Conservation (phyloP, 2,113 vertebrate species). For the Empidonax traillii region DNA sequence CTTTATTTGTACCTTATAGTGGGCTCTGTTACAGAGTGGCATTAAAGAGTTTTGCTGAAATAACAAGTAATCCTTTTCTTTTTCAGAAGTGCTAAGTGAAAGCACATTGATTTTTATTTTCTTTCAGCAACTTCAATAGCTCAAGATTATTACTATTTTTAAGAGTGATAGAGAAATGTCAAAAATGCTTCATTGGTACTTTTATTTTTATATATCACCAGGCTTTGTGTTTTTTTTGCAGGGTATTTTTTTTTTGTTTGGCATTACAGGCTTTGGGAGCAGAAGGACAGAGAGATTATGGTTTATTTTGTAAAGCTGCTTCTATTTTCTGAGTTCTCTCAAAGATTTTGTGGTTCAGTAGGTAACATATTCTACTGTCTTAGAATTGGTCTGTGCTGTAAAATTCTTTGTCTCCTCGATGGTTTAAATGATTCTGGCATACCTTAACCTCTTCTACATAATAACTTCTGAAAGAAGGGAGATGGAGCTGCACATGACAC, state of each 20-base stretch:
- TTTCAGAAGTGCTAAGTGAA: conserved; percentile 24
- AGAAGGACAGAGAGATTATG: not conserved
- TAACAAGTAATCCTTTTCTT: conserved; percentile 28
- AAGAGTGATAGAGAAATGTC: conserved; percentile 60
- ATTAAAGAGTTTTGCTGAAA: conserved; percentile 43
- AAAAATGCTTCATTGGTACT: conserved; percentile 29
- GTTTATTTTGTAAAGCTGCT: not conserved
- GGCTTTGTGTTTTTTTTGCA: not conserved
- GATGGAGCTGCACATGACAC: fast-evolving
- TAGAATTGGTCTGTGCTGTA: not conserved
- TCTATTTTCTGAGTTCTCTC: not conserved
- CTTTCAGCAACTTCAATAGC: conserved; percentile 30
- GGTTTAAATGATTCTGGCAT: not conserved
- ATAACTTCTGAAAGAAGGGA: not conserved
- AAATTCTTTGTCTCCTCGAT: not conserved
- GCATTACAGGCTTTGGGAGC: not conserved
- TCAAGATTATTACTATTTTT: conserved; percentile 58
- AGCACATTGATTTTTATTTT: conserved; percentile 62
- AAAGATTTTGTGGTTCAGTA: not conserved
- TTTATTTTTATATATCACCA: conserved; percentile 35
- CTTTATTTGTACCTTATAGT: not conserved
- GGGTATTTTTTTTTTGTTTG: not conserved
- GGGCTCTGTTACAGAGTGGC: conserved; percentile 27
- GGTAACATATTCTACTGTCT: not conserved
- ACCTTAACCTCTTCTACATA: not conserved